Base-by-base conservation (phyloP, 1,140 invertebrate species). In the Drosophila tsacasi region DNA sequence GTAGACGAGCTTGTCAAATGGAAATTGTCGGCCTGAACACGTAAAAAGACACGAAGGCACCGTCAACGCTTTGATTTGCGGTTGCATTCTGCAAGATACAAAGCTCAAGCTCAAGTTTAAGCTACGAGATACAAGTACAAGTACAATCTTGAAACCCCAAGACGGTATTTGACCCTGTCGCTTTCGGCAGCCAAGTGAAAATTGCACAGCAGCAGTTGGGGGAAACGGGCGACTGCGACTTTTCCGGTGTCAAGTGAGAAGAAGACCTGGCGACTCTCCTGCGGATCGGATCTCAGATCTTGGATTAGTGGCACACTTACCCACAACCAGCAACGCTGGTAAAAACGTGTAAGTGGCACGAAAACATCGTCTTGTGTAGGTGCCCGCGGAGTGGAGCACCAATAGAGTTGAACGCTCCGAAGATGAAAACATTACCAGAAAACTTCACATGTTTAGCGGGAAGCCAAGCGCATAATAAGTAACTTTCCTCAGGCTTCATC, bases 111-210 rank as follows among this genome's bases (percentile, higher is more conserved):
- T 62, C 42, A 35, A 61, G 42, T 7, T 49, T 5, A 49, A 49
- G 60, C 19, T 27, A 35, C 58, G 54, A 73, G 44, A 62, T 59
- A 66, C 59, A 27, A 37, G 49, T 57, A 57, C 54, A 39, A 57
- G 35, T 68, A 47, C 59, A 63, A 64, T 50, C 44, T 49, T 12
- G 65, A 71, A 49, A 21, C 27, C 30, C 30, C 37, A 54, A 54
- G 44, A 30, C 67, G 66, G 39, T 55, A 19, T 72, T 67, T 65
- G 68, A 67, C 64, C 52, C 50, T 76, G 61, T 61, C 68, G 52
- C 74, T 74, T 64, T 72, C 61, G 46, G 52, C 62, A 69, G 68
- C 54, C 68, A 82, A 85, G 85, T 90, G 85, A 89, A 89, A 89
- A 90, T 65, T 81, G 65, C 71, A 55, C 37, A 68, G 63, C 52